Percentiles rank a stretch among this genome's conserved stretches.
phyloP scores from a whole-genome alignment of 2,113 vertebrate species.

The Tetraodon nigroviridis region DNA sequence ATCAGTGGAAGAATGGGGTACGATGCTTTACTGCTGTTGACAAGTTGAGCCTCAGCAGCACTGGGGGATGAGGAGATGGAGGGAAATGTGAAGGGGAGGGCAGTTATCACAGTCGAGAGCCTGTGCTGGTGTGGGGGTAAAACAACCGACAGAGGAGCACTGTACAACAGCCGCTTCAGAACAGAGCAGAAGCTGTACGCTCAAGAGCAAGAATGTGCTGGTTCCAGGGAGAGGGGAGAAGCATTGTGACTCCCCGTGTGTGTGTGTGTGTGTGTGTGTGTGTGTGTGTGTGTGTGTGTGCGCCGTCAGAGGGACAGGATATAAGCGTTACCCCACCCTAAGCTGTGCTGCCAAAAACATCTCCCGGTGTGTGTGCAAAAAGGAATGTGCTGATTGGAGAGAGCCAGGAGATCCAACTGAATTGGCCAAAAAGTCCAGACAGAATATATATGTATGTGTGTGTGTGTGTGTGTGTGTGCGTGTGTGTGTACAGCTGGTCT shows the following conservation, averaged over 20 bases:
- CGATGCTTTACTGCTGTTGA: conserved; percentile 44
- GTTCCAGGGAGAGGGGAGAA: conserved; percentile 52
- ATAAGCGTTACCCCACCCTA: conserved; percentile 70
- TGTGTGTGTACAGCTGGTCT: conserved; percentile 58
- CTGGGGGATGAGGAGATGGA: conserved; percentile 27
- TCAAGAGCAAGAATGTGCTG: conserved; percentile 56
- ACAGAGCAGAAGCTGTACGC: conserved; percentile 51
- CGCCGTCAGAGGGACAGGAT: conserved; percentile 69
- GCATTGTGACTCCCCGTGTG: conserved; percentile 32
- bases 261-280: conserved; percentile 23
- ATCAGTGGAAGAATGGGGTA: conserved; percentile 38
- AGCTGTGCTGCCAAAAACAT: conserved; percentile 53
- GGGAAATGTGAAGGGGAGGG: conserved; percentile 35
- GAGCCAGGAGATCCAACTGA: conserved; percentile 43
- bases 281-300: conserved; percentile 24
- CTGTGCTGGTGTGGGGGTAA: conserved; percentile 56
- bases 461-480: conserved; percentile 23
- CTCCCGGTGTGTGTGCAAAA: conserved; percentile 61
- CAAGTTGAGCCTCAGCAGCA: conserved; percentile 35
- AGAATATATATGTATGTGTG: conserved; percentile 20
- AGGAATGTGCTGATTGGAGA: conserved; percentile 78
- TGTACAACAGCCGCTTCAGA: conserved; percentile 53
- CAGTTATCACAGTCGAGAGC: conserved; percentile 50
- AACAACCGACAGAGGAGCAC: conserved; percentile 57
- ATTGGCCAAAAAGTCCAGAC: conserved; percentile 43